Evolutionary conservation across 2,888 invertebrate genomes (phyloP), one percentile per base, ranked within the genome.

Genomic region (Epistrophe eligans): DNA sequence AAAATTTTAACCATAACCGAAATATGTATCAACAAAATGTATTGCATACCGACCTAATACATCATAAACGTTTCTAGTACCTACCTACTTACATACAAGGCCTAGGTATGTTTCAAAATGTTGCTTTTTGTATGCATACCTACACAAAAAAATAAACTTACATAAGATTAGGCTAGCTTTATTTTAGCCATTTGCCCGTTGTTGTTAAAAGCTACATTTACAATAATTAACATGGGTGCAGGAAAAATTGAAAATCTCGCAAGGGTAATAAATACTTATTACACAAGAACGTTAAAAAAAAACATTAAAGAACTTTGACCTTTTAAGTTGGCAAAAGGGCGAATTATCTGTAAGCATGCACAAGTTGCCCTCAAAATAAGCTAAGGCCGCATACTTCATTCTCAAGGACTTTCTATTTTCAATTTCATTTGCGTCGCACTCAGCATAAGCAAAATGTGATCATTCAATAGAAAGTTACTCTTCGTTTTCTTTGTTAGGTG

Each of bases 331-430:
- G 38, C 40, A 48, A 35, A 74, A 32, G 50, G 64, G 45, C 67
- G 9, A 74, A 50, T n/a, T 40, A 52, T 28, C 11, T 45, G 13
- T 50, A 66, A 28, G 32, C 43, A 17, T 13, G 15, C 48, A 45
- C 13, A 55, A 38, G n/a, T 24, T 67, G 52, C 40, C 50, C 74
- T 52, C 52, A 76, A 64, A 71, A 48, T 64, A 35, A 62, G 38
- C 19, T 66, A 67, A 83, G 28, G 72, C 77, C 72, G 50, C 58
- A 64, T 35, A 45, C 19, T 66, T 43, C 24, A 32, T n/a, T 74
- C 74, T 84, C 76, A 80, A 79, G 84, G 84, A 43, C 67, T 43
- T 40, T 50, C 66, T 84, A 76, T 77, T 66, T 66, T 48, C 66
- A 48, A 35, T 76, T 66, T 48, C n/a, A 52, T 11, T 73, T 10